Percentiles rank a stretch among this genome's conserved stretches.
phyloP scores from a whole-genome alignment of 1,140 invertebrate species.

The Maniola jurtina region DNA sequence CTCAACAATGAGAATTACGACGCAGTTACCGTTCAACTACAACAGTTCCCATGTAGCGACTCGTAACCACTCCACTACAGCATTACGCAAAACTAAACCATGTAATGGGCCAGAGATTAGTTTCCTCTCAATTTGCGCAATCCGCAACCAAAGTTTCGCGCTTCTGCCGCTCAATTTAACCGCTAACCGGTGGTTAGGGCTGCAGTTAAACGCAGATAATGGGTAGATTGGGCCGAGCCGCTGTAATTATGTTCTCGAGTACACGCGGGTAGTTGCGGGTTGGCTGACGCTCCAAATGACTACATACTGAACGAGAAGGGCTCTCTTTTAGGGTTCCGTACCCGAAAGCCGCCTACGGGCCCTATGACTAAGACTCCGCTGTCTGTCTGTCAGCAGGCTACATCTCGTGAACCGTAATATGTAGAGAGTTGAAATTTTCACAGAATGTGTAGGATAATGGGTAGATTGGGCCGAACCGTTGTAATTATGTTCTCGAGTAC shows the following conservation, averaged over 20 bases:
- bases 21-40: too few species aligned
- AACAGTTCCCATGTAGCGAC: background rate
- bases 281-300: slow-evolving; percentile 8
- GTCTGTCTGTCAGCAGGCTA: too few species aligned
- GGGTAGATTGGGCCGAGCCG: slow-evolving; percentile 19
- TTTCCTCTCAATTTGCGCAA: slow-evolving; percentile 8
- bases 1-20: too few species aligned
- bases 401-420: too few species aligned
- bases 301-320: background rate
- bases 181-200: slow-evolving; percentile 17
- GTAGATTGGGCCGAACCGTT: slow-evolving; percentile 17
- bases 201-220: slow-evolving; percentile 23
- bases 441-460: too few species aligned
- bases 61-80: background rate
- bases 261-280: slow-evolving; percentile 1
- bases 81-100: slow-evolving; percentile 9
- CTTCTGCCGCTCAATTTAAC: slow-evolving; percentile 10
- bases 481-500: slow-evolving; percentile 16
- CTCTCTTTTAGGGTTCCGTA: background rate
- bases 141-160: slow-evolving; percentile 9
- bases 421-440: too few species aligned
- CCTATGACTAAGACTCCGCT: too few species aligned
- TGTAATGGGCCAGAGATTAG: slow-evolving; percentile 6
- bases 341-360: too few species aligned
- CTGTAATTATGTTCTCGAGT: slow-evolving; percentile 18